phyloP scores from a whole-genome alignment of 2,113 vertebrate species.

The Eubucco bourcierii region DNA sequence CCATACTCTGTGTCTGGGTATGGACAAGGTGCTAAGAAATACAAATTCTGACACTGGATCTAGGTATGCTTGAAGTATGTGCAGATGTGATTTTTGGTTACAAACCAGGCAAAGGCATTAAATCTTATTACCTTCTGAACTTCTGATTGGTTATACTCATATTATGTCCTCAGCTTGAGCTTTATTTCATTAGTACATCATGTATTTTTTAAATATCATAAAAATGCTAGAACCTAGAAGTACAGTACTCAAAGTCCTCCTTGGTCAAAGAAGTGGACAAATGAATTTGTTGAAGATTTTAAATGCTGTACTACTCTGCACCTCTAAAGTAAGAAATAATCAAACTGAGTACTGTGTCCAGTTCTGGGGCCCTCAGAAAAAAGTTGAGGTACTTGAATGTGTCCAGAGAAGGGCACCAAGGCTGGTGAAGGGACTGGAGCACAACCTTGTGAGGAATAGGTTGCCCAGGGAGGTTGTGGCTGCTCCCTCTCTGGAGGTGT shows the following conservation, averaged over 20 bases:
- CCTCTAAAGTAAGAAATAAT: background rate
- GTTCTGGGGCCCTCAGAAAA: too few relatives aligned
- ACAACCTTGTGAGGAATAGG: too few relatives aligned
- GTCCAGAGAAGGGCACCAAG: too few relatives aligned
- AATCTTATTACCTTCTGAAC: background rate
- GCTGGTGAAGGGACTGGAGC: too few relatives aligned
- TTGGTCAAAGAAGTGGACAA: background rate
- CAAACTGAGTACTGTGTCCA: background rate
- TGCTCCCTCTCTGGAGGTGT: too few relatives aligned
- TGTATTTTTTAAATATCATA: background rate
- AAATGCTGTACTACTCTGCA: background rate
- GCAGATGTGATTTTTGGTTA: background rate
- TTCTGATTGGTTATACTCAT: background rate
- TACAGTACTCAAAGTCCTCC: background rate
- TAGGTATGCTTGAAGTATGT: background rate
- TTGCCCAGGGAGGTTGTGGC: too few relatives aligned
- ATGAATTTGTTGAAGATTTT: background rate
- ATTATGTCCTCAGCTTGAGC: background rate
- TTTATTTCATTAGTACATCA: background rate
- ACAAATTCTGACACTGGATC: background rate
- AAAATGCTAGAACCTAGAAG: background rate
- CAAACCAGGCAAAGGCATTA: background rate
- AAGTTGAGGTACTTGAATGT: too few relatives aligned
- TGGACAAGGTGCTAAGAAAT: background rate
- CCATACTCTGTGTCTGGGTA: background rate